Conservation (phyloP, 1,140 invertebrate genomes). For the Hormaphis cornu region DNA sequence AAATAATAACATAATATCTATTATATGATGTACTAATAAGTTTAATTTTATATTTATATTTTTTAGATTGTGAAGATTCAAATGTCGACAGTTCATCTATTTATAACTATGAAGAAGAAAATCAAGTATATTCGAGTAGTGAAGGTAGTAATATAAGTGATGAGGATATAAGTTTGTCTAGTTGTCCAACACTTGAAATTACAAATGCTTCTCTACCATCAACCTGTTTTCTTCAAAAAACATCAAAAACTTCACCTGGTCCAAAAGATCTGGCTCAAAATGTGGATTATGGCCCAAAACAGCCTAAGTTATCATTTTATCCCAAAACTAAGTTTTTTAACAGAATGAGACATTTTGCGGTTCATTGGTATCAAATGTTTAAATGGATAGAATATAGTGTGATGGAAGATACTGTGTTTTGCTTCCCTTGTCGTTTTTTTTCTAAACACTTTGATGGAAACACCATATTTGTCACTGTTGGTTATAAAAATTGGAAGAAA, state of each 20-base stretch:
- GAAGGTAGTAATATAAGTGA: no score
- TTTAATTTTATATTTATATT: no score
- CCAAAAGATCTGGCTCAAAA: not conserved
- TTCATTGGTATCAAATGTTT: not conserved
- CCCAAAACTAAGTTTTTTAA: not conserved
- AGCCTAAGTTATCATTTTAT: not conserved
- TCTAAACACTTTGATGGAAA: not conserved
- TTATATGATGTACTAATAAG: no score
- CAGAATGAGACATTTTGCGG: not conserved
- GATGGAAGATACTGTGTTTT: not conserved
- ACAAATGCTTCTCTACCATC: no score
- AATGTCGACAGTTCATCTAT: no score
- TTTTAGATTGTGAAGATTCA: no score
- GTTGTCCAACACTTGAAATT: no score
- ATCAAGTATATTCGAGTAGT: no score
- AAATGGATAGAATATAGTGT: conserved; percentile 11
- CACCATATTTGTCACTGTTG: not conserved
- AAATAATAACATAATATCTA: no score
- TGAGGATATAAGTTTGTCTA: no score
- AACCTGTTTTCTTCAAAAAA: no score
- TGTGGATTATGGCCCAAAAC: not conserved
- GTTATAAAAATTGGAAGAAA: conserved; percentile 24
- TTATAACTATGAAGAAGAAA: no score
- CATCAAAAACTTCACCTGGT: not conserved
- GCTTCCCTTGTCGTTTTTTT: not conserved